These are phyloP conservation scores for Dolomedes plantarius DNA, from an alignment of 2,888 invertebrate genomes.

Conservation along the genomic window DNA sequence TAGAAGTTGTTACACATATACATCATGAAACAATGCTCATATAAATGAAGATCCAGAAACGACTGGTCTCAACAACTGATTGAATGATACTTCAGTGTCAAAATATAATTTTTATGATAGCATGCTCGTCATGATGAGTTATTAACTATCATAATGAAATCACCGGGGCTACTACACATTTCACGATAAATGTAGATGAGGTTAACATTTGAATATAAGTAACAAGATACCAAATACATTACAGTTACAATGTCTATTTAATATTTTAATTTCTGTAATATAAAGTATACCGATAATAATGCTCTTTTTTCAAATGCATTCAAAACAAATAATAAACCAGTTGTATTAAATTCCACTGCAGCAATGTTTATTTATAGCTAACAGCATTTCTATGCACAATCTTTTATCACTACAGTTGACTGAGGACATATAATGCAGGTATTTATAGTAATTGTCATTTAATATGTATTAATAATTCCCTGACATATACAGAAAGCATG, in stretches of 20 bases:
- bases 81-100: not conserved
- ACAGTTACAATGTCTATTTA: not conserved
- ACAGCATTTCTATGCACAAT: constrained; percentile 2
- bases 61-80: not conserved
- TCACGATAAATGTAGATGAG: not conserved
- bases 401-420: not conserved
- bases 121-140: constrained; percentile 33
- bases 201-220: constrained; percentile 16
- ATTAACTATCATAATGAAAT: constrained; percentile 27
- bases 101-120: constrained; percentile 16
- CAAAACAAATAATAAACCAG: not conserved
- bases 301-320: not conserved
- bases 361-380: constrained; percentile 3
- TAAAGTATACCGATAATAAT: not conserved
- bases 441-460: not conserved
- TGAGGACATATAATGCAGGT: not conserved
- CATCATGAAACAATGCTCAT: not conserved
- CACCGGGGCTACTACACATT: constrained; percentile 37
- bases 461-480: not conserved
- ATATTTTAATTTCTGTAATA: too few relatives aligned
- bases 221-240: not conserved
- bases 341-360: not conserved
- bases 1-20: not conserved
- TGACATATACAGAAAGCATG: not conserved
- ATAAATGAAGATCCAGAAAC: not conserved